Base-by-base conservation (phyloP, 2,888 invertebrate species). In the Acrobeloides nanus region DNA sequence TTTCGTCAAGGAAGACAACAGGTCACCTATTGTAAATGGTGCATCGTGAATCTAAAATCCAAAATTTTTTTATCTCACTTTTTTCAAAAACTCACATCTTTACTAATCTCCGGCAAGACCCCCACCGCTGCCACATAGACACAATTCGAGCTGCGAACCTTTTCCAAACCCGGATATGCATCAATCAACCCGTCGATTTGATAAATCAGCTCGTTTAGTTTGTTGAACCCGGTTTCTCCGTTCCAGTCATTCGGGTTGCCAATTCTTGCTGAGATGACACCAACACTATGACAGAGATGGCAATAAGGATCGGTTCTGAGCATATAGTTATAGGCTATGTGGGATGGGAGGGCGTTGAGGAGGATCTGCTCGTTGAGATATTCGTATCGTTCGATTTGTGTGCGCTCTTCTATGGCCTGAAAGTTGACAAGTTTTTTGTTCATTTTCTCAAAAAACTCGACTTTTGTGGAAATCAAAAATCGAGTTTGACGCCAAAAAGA, bases 1-100 rank as follows among this genome's bases (percentile, higher is more conserved):
- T 21, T 61, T 57, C 8, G 68, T 60, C 15, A 70, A 38, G 8
- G 64, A 59, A 32, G 62, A 58, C 17, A 70, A 51, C 6, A 71
- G 59, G 37, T 70, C 70, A 6, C 70, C 68, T 39, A 70, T 68
- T 3, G 70, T 70, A 43, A 63, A 67, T 12, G 70, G 70, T 15
- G 66, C 57, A 38, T 71, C 70, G 38, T 67, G 62, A 4, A 62
- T 54, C 62, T 62, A 35, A 15, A 56, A 24, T 8, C 24, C 10
- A 7, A 33, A 15, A 26, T 40, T 40, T n/a, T 15, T 35, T 39
- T 42, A 7, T 7, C 20, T 7, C 20, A 17, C 7, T 17, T 35
- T 15, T 8, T 42, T 15, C 12, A n/a, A 21, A 20, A 25, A 38
- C 55, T 46, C 25, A 69, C 68, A 52, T 71, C 67, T 24, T 63